A percentile compares a stretch with the other conserved stretches of the same genome.
Conservation (phyloP, 2,113 vertebrate species). For the Periophthalmodon schlosseri region DNA sequence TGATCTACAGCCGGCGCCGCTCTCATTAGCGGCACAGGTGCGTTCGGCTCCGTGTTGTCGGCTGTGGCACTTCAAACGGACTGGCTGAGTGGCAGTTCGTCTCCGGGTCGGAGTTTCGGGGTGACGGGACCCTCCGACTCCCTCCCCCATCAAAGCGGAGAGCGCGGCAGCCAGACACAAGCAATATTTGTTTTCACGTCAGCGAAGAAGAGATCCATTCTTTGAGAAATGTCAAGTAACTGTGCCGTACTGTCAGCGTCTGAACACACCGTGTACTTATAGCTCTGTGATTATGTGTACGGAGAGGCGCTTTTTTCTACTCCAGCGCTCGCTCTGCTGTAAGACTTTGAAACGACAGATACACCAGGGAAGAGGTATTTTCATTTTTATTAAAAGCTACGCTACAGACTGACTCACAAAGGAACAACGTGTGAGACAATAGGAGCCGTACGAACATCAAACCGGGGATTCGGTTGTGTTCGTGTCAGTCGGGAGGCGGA, state of each 20-base stretch:
- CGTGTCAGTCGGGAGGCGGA: slow-evolving; percentile 22
- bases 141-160: slow-evolving; percentile 33
- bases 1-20: neutral
- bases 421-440: neutral
- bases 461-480: neutral
- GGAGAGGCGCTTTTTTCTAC: neutral
- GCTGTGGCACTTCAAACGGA: slow-evolving; percentile 65
- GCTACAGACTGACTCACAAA: slow-evolving; percentile 1
- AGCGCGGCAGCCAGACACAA: neutral
- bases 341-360: neutral
- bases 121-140: slow-evolving; percentile 27
- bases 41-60: slow-evolving; percentile 22
- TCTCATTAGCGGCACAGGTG: slow-evolving; percentile 54
- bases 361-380: neutral
- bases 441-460: neutral
- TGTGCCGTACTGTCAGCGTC: neutral
- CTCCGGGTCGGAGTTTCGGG: slow-evolving; percentile 16
- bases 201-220: slow-evolving; percentile 5
- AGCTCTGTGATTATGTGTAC: slow-evolving; percentile 1
- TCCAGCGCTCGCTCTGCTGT: neutral
- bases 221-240: slow-evolving; percentile 12
- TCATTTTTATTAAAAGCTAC: slow-evolving; percentile 2
- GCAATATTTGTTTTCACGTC: slow-evolving; percentile 11
- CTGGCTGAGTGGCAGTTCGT: slow-evolving; percentile 41
- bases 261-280: neutral